Conservation (phyloP, 1,140 invertebrate species). For the Caenorhabditis inopinata region DNA sequence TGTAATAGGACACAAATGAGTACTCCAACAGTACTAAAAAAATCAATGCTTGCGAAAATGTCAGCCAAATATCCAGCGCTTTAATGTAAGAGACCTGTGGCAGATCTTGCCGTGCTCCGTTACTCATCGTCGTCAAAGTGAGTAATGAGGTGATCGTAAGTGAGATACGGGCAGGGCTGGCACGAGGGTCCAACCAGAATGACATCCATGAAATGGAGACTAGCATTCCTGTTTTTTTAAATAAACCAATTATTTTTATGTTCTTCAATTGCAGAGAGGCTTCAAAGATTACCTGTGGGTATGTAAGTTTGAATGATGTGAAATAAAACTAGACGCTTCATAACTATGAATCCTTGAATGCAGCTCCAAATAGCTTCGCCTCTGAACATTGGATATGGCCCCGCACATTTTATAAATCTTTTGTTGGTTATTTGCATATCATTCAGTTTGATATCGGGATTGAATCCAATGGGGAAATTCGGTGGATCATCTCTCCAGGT, state of each 20-base stretch:
- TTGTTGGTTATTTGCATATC: slow-evolving; percentile 61
- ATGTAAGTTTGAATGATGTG: slow-evolving; percentile 66
- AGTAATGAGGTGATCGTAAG: slow-evolving; percentile 63
- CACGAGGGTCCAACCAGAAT: slow-evolving; percentile 65
- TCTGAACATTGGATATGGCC: slow-evolving; percentile 65
- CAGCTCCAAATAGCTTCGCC: slow-evolving; percentile 62
- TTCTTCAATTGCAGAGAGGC: not conserved
- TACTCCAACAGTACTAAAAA: slow-evolving; percentile 64
- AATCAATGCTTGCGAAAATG: slow-evolving; percentile 60
- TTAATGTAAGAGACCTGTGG: slow-evolving; percentile 64
- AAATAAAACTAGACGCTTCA: slow-evolving; percentile 62
- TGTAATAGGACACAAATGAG: slow-evolving; percentile 62
- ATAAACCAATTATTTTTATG: not conserved
- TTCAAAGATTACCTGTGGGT: slow-evolving; percentile 52
- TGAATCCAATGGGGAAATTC: slow-evolving; percentile 58
- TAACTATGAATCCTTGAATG: slow-evolving; percentile 59
- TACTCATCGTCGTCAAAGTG: slow-evolving; percentile 65
- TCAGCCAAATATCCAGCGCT: slow-evolving; percentile 64
- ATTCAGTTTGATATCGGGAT: slow-evolving; percentile 62
- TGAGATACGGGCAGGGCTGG: slow-evolving; percentile 63
- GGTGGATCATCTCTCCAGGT: slow-evolving; percentile 60
- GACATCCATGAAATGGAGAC: slow-evolving; percentile 66
- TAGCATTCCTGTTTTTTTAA: slow-evolving; percentile 54
- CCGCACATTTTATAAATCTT: slow-evolving; percentile 55
- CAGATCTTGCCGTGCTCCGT: slow-evolving; percentile 63